phyloP scores from a whole-genome alignment of 30 jellyfish, hydroid and myxozoan species.

The Chironex yamaguchii region DNA sequence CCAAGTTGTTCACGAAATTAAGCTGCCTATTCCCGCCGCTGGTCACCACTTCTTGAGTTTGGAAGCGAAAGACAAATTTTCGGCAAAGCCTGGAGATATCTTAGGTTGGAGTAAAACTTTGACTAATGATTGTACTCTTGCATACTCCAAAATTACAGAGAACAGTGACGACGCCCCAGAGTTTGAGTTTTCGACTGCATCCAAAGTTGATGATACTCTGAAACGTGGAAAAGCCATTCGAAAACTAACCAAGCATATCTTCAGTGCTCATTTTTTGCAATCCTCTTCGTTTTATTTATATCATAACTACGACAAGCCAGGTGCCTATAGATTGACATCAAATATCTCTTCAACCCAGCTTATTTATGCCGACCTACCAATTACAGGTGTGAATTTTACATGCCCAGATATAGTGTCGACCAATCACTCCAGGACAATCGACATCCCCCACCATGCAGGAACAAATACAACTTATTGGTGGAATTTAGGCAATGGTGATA shows the following conservation, averaged over 20 bases:
- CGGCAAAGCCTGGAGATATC: conserved; percentile 84
- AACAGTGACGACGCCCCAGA: conserved; percentile 66
- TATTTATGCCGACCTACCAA: conserved; percentile 81
- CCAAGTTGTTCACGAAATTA: conserved; percentile 51
- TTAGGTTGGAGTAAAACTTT: conserved; percentile 85
- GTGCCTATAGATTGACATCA: conserved; percentile 68
- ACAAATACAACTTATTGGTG: conserved; percentile 83
- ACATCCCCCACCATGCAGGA: conserved; percentile 73
- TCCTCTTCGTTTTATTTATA: conserved; percentile 68
- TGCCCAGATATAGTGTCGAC: conserved; percentile 71
- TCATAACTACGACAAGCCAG: conserved; percentile 80
- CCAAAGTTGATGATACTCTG: conserved; percentile 35
- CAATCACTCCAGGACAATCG: conserved; percentile 17
- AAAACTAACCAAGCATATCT: conserved; percentile 47
- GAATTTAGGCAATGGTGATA: conserved; percentile 76
- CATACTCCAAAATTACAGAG: conserved; percentile 31
- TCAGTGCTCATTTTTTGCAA: conserved; percentile 77
- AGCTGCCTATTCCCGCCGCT: conserved; percentile 5
- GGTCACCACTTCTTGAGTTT: conserved; percentile 70
- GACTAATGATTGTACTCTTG: conserved; percentile 55
- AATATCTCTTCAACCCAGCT: conserved; percentile 47
- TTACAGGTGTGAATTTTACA: conserved; percentile 47
- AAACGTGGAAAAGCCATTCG: conserved; percentile 25
- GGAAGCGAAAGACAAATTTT: conserved; percentile 40
- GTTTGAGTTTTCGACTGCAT: conserved; percentile 58